phyloP scores from a whole-genome alignment of 2,113 vertebrate species.

The Hippocampus guttulatus region DNA sequence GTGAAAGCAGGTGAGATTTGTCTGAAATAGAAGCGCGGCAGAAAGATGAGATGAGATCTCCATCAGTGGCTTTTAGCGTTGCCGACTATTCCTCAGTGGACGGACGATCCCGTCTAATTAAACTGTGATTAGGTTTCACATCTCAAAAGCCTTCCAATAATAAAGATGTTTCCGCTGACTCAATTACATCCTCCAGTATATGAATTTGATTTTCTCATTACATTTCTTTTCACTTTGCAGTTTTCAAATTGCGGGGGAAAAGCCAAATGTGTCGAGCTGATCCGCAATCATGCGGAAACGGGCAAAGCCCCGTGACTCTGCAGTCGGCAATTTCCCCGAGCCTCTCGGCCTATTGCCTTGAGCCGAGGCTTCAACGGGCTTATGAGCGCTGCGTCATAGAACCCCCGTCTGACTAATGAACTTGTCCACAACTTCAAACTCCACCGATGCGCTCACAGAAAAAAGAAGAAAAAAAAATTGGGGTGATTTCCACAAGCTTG shows the following conservation, averaged over 20 bases:
- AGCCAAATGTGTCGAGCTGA: slow-evolving; percentile 55
- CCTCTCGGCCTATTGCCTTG: slow-evolving; percentile 56
- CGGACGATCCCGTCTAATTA: slow-evolving; percentile 61
- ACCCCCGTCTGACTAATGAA: slow-evolving; percentile 60
- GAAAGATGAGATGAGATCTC: slow-evolving; percentile 42
- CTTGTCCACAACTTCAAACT: slow-evolving; percentile 33
- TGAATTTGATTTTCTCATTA: slow-evolving; percentile 77
- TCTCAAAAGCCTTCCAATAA: slow-evolving; percentile 69
- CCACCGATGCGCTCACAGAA: slow-evolving; percentile 5
- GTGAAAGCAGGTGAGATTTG: slow-evolving; percentile 36
- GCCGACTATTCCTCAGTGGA: slow-evolving; percentile 28
- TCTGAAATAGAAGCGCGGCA: slow-evolving; percentile 27
- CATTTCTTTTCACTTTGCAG: slow-evolving; percentile 51
- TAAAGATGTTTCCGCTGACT: slow-evolving; percentile 70
- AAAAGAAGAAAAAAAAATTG: slow-evolving; percentile 24
- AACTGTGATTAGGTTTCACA: slow-evolving; percentile 68
- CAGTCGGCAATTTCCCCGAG: slow-evolving; percentile 64
- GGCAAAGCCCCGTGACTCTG: slow-evolving; percentile 68
- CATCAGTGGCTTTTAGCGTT: slow-evolving; percentile 45
- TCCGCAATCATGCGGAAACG: slow-evolving; percentile 76
- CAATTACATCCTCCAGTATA: slow-evolving; percentile 68
- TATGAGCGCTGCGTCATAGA: slow-evolving; percentile 57
- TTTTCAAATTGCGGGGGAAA: slow-evolving; percentile 69
- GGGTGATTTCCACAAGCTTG: slow-evolving; percentile 27
- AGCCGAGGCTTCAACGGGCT: slow-evolving; percentile 69